Evolutionary conservation across 2,113 vertebrate species (phyloP), one percentile per base, ranked within the genome.

Genomic region (Brachypodius melanocephalos): DNA sequence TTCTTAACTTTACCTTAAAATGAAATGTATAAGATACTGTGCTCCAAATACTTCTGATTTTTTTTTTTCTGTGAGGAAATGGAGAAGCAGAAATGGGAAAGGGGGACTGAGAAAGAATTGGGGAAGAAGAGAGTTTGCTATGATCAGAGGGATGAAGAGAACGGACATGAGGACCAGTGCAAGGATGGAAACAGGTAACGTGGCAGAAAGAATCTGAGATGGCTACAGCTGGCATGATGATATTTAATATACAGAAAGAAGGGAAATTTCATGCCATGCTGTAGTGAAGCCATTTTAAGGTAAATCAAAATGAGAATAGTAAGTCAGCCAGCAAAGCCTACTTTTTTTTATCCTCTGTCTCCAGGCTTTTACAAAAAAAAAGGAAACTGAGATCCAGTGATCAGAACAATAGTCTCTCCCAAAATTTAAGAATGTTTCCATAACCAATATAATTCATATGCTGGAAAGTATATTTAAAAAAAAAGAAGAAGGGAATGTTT

Each of bases 81-180:
- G 24, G 12, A 84, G 72, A 91, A 68, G 66, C 3, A 66, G n/a
- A 76, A 84, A 61, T 12, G 19, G 34, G 66, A 91, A 78, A 81
- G 9, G 20, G 5, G 8, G 3, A 18, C 49, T 58, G 32, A 80
- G 55, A 83, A 86, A 45, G 26, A 71, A 65, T 0, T 77, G 51
- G 22, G 18, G 15, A 87, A 73, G 74, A 89, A 38, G 18, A 45
- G 3, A 18, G 12, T 32, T 89, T 1, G 10, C 34, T 69, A 1
- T 6, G 10, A 42, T 87, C 38, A 87, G 34, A 74, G 13, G 19
- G 17, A 66, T 4, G 5, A 69, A 31, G 17, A 54, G 49, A 81
- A 81, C 0, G 0, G 28, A 69, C 0, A 0, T 24, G 20, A 85
- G 29, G 38, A 93, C 22, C 51, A 38, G 29, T 11, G 24, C 29